Percentiles rank a stretch among this genome's conserved stretches.
Evolutionary conservation across 2,113 vertebrate genomes (phyloP).

Genomic region (Scomber scombrus): DNA sequence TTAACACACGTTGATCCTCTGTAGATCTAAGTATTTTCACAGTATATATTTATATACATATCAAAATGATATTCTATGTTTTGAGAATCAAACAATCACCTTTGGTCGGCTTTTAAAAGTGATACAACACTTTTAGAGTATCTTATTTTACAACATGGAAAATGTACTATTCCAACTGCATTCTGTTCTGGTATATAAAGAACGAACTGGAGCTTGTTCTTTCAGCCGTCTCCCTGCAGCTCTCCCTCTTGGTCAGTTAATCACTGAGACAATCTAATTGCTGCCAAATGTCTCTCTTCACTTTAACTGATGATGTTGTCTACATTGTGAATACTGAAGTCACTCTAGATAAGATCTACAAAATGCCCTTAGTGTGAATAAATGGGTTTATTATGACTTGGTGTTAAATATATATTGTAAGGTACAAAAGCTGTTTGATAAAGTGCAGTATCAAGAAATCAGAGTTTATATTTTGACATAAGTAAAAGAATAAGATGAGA

Average conservation of each 20-base stretch:
- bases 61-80: too few species aligned
- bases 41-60: too few species aligned
- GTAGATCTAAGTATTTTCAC: too few species aligned
- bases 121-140: too few species aligned
- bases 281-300: not conserved
- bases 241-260: not conserved
- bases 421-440: not conserved
- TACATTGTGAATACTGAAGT: not conserved
- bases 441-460: not conserved
- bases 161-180: not conserved
- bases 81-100: too few species aligned
- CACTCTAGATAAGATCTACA: not conserved
- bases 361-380: not conserved
- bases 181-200: not conserved
- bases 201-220: not conserved
- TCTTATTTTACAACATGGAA: too few species aligned
- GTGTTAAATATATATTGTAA: not conserved
- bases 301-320: too few species aligned
- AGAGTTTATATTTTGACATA: not conserved
- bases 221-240: not conserved
- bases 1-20: too few species aligned
- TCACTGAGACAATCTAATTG: not conserved
- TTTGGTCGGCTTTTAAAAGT: too few species aligned
- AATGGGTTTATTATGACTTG: too few species aligned
- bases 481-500: not conserved